These are phyloP conservation scores for Elymnias hypermnestra DNA, from an alignment of 1,140 invertebrate genomes.

Conservation along the genomic window DNA sequence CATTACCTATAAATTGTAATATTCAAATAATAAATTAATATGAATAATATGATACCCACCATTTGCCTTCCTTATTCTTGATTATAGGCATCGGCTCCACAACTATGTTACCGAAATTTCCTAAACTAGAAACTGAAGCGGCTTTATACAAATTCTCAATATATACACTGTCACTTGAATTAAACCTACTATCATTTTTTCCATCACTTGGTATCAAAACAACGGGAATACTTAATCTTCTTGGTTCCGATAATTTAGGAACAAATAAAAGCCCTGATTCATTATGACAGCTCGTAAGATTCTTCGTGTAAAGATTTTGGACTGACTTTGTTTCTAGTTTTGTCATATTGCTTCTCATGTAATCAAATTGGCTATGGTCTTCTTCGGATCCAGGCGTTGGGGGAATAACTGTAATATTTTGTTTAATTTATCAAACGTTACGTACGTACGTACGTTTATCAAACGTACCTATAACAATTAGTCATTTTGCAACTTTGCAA, in stretches of 20 bases:
- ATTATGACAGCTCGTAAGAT: constrained; percentile 30
- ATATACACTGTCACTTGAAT: constrained; percentile 56
- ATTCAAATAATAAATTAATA: too few relatives aligned
- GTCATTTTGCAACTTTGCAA: too few relatives aligned
- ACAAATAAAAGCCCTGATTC: constrained; percentile 46
- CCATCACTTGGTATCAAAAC: constrained; percentile 51
- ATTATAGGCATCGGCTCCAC: constrained; percentile 64
- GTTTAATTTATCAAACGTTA: too few relatives aligned
- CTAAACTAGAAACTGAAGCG: constrained; percentile 59
- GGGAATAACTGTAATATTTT: constrained; percentile 65
- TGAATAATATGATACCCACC: too few relatives aligned
- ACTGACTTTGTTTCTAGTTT: constrained; percentile 39
- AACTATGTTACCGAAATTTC: constrained; percentile 56
- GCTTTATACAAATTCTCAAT: constrained; percentile 64
- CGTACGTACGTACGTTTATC: too few relatives aligned
- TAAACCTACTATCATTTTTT: constrained; percentile 45
- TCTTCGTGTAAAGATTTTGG: constrained; percentile 48
- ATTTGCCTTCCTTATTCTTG: constrained; percentile 70
- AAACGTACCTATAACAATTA: too few relatives aligned
- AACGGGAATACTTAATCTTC: constrained; percentile 60
- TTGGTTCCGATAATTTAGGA: constrained; percentile 50
- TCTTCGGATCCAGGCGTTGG: constrained; percentile 49
- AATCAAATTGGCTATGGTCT: constrained; percentile 44
- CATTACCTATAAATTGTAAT: too few relatives aligned
- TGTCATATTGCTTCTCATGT: constrained; percentile 23